A percentile compares a stretch with the other conserved stretches of the same genome.
phyloP scores from a whole-genome alignment of 2,797 vertebrate species.

The Apodemus agrarius region DNA sequence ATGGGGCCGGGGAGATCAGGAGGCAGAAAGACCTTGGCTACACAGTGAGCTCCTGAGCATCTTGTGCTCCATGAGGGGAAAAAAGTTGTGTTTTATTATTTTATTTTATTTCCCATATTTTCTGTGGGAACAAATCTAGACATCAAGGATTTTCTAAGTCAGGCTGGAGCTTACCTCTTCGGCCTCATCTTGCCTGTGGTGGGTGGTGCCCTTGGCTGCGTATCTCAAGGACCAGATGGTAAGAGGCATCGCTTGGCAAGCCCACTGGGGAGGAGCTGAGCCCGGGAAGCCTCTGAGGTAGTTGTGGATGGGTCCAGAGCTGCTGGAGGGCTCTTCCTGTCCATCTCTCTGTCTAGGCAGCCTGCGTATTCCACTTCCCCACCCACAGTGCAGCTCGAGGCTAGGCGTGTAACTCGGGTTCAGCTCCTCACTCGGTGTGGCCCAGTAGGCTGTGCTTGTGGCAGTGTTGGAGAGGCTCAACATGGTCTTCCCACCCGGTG shows the following conservation, averaged over 20 bases:
- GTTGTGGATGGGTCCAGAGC: too few species aligned
- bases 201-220: not conserved
- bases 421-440: not conserved
- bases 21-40: not conserved
- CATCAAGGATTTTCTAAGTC: not conserved
- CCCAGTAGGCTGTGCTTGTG: not conserved
- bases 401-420: not conserved
- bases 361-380: not conserved
- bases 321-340: not conserved
- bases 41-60: not conserved
- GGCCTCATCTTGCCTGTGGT: not conserved
- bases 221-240: not conserved
- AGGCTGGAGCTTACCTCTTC: not conserved
- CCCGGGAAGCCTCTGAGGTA: not conserved
- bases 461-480: not conserved
- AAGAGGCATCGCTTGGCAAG: not conserved
- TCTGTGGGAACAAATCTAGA: slow-evolving; percentile 22
- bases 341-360: not conserved
- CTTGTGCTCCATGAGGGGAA: not conserved
- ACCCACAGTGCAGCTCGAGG: not conserved
- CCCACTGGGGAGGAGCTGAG: not conserved
- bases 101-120: not conserved
- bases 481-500: not conserved
- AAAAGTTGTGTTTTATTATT: not conserved
- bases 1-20: not conserved